Evolutionary conservation across 1,140 invertebrate genomes (phyloP).

Genomic region (Drosophila simulans): DNA sequence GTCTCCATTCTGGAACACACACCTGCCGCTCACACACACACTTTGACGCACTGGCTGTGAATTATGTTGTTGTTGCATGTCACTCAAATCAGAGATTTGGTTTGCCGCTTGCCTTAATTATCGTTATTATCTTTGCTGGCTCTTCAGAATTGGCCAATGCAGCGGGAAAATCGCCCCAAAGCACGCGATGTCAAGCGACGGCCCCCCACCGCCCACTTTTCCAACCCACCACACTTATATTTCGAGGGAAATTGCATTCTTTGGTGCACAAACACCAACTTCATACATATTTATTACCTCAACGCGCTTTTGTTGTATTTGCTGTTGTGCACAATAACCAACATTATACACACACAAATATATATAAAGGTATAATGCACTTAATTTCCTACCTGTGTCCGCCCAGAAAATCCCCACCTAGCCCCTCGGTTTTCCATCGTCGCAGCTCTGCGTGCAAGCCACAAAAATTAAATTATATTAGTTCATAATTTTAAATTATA

Average conservation of each 20-base stretch:
- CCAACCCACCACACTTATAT: neutral
- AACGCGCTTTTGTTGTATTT: constrained; percentile 79
- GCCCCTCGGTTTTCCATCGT: neutral
- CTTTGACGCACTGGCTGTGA: constrained; percentile 27
- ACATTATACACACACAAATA: constrained; percentile 42
- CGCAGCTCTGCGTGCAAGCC: constrained; percentile 71
- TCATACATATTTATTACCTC: constrained; percentile 79
- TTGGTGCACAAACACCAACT: constrained; percentile 70
- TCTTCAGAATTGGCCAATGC: constrained; percentile 74
- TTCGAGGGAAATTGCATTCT: constrained; percentile 64
- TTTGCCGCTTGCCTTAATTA: constrained; percentile 80
- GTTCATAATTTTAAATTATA: constrained; percentile 81
- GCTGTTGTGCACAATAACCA: constrained; percentile 59
- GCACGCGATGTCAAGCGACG: constrained; percentile 76
- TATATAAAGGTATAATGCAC: constrained; percentile 60
- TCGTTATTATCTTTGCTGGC: constrained; percentile 66
- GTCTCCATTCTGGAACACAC: constrained; percentile 9
- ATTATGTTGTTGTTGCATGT: constrained; percentile 76
- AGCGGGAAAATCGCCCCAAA: constrained; percentile 69
- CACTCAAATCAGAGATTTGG: constrained; percentile 74
- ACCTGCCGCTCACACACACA: neutral
- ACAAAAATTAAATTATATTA: constrained; percentile 79
- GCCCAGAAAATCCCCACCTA: constrained; percentile 6
- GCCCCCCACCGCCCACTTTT: neutral
- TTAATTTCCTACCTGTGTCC: constrained; percentile 66